phyloP scores from a whole-genome alignment of 2,113 vertebrate genomes.

The Marcusenius ussheri region DNA sequence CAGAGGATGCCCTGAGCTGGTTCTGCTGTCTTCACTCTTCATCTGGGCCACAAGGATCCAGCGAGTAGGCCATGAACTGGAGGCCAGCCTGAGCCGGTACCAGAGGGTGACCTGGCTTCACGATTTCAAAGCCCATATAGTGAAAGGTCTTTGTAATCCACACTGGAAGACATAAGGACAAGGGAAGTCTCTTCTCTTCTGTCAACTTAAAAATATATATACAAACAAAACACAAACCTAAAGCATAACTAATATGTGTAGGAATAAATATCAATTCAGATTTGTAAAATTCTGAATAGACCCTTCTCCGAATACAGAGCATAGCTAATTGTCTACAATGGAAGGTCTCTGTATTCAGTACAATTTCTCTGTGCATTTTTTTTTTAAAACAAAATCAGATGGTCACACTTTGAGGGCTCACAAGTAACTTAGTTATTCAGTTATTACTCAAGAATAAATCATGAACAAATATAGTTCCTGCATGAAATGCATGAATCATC shows the following conservation, averaged over 20 bases:
- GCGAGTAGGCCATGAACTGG: slow-evolving; percentile 91
- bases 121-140: slow-evolving; percentile 93
- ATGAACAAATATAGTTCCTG: no score
- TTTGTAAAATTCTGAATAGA: background rate
- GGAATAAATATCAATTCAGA: background rate
- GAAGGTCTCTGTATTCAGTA: background rate
- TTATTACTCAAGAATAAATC: no score
- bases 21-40: slow-evolving; percentile 66
- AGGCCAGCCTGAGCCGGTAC: slow-evolving; percentile 80
- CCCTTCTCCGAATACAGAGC: background rate
- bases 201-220: background rate
- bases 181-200: background rate
- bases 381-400: background rate
- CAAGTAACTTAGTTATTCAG: no score
- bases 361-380: background rate
- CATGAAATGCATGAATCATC: no score
- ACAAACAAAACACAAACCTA: background rate
- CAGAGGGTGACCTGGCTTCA: slow-evolving; percentile 82
- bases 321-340: background rate
- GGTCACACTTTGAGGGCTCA: background rate
- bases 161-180: slow-evolving; percentile 58
- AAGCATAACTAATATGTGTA: background rate
- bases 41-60: slow-evolving; percentile 85
- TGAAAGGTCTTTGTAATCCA: slow-evolving; percentile 90
- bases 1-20: background rate